phyloP scores from a whole-genome alignment of 1,140 invertebrate genomes.

The Anthonomus grandis region DNA sequence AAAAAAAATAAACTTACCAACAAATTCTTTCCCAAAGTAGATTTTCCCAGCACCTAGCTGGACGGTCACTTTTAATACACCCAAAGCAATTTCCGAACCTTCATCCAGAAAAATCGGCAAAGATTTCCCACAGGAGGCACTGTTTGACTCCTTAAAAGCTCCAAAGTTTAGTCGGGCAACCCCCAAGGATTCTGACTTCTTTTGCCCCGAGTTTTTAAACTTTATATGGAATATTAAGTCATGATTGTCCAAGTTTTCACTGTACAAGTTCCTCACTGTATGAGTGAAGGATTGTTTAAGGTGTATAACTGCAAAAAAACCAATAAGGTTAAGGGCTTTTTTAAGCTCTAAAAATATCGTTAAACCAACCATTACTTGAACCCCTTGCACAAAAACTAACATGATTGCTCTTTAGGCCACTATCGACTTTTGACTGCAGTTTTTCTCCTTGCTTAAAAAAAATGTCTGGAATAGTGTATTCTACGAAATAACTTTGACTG shows the following conservation, averaged over 20 bases:
- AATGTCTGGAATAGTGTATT: conserved; percentile 41
- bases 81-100: conserved; percentile 36
- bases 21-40: conserved; percentile 53
- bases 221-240: conserved; percentile 39
- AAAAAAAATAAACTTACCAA: no score
- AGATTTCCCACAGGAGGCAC: conserved; percentile 34
- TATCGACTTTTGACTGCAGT: conserved; percentile 39
- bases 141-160: conserved; percentile 31
- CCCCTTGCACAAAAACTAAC: conserved; percentile 41
- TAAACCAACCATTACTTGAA: conserved; percentile 24
- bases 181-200: conserved; percentile 34
- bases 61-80: conserved; percentile 47
- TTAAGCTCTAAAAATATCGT: no score
- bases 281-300: conserved; percentile 42
- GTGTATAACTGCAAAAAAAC: conserved; percentile 31
- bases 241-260: conserved; percentile 32
- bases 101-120: conserved; percentile 35
- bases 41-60: conserved; percentile 52
- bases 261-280: conserved; percentile 34
- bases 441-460: conserved; percentile 23
- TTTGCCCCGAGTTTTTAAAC: conserved; percentile 38
- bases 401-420: conserved; percentile 34
- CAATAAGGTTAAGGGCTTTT: no score
- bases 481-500: conserved; percentile 41
- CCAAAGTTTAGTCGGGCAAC: conserved; percentile 38